Percentiles rank a stretch among this genome's conserved stretches.
Conservation (phyloP, 2,888 invertebrate species). For the Stenotaenia linearis region DNA sequence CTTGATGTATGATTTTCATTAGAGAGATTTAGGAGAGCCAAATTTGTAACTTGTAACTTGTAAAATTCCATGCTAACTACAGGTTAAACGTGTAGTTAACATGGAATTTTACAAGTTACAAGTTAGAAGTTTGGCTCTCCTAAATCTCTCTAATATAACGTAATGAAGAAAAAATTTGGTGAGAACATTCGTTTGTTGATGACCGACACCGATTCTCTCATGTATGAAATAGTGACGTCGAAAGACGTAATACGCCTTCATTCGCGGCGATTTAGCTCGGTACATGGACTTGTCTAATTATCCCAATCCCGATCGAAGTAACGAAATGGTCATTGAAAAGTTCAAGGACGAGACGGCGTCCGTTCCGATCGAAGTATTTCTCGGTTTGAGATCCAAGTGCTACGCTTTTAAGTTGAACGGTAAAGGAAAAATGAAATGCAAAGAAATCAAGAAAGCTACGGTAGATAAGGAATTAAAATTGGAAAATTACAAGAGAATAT, state of each 20-base stretch:
- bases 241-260: conserved; percentile 42
- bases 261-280: conserved; percentile 27
- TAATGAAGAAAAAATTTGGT: conserved; percentile 39
- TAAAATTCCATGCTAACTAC: too few species aligned
- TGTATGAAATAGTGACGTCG: conserved; percentile 40
- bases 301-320: conserved; percentile 37
- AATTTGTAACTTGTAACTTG: too few species aligned
- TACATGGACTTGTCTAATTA: conserved; percentile 42
- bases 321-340: too few species aligned
- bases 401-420: conserved; percentile 4
- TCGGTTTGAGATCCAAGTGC: conserved; percentile 38
- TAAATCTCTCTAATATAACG: too few species aligned
- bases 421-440: conserved; percentile 17
- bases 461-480: background rate
- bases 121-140: too few species aligned
- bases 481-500: background rate
- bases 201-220: conserved; percentile 43
- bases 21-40: too few species aligned
- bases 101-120: too few species aligned
- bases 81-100: too few species aligned
- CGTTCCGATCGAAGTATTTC: conserved; percentile 40
- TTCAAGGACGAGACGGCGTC: too few species aligned
- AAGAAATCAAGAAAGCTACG: conserved; percentile 28
- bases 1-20: conserved; percentile 41
- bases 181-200: conserved; percentile 38